These are phyloP conservation scores for Anthopleura sola DNA, from an alignment of 64 coral and sea anemone genomes.

Conservation along the genomic window DNA sequence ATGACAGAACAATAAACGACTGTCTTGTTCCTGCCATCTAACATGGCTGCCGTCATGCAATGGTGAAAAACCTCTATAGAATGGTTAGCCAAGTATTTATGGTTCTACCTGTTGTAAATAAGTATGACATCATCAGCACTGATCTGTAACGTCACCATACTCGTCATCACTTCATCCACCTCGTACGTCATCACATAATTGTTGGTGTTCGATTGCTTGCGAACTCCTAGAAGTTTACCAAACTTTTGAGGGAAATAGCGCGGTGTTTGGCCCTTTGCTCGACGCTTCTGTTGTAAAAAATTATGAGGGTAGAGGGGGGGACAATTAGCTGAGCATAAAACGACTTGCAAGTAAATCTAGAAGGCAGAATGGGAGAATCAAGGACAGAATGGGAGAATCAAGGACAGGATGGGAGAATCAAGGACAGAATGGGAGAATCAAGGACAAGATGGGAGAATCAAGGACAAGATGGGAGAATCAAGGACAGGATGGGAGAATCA, in stretches of 20 bases:
- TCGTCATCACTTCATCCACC: constrained; percentile 75
- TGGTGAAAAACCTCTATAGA: no score
- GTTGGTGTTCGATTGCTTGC: constrained; percentile 23
- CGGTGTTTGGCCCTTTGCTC: constrained; percentile 47
- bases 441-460: no score
- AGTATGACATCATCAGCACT: constrained; percentile 97
- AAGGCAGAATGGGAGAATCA: neutral
- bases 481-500: no score
- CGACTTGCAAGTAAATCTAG: neutral
- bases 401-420: no score
- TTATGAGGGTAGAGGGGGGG: neutral
- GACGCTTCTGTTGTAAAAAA: constrained; percentile 37
- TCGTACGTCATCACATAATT: constrained; percentile 83
- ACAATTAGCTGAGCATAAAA: no score
- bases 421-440: no score
- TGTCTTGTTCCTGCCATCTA: no score
- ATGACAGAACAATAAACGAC: no score
- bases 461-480: no score
- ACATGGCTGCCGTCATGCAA: no score
- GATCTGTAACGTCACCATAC: constrained; percentile 87
- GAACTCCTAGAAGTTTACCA: constrained; percentile 72
- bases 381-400: no score
- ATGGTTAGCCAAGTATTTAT: neutral
- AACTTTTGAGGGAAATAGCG: constrained; percentile 82
- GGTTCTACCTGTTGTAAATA: constrained; percentile 86